Conservation (phyloP, 2,797 vertebrate species). For the Onychomys arenicola region DNA sequence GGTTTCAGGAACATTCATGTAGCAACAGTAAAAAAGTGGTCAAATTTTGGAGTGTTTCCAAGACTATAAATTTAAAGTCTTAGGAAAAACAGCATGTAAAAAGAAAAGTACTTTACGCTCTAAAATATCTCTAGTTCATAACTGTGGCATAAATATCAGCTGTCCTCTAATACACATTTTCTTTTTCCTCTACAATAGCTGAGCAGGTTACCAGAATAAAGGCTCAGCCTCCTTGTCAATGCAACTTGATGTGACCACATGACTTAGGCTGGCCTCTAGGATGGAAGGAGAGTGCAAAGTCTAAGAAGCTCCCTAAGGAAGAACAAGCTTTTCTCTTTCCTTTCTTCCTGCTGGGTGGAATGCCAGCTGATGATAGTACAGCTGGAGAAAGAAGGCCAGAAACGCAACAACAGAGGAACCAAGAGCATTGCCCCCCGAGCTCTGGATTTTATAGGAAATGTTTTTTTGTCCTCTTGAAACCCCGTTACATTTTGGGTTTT, state of each 20-base stretch:
- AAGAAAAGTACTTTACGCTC: conserved; percentile 10
- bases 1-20: conserved; percentile 30
- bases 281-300: background rate
- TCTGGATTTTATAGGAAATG: background rate
- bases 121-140: conserved; percentile 37
- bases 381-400: conserved; percentile 22
- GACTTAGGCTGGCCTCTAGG: background rate
- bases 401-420: background rate
- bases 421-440: background rate
- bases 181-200: conserved; percentile 34
- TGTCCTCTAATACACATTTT: conserved; percentile 1
- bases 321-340: background rate
- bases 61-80: conserved; percentile 31
- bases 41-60: conserved; percentile 41
- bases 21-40: conserved; percentile 3
- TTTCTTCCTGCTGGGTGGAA: background rate
- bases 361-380: background rate
- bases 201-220: background rate
- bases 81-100: background rate
- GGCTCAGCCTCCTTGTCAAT: background rate
- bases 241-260: background rate
- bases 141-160: background rate
- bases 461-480: conserved; percentile 49
- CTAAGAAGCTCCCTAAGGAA: background rate
- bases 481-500: conserved; percentile 35